A percentile compares a stretch with the other conserved stretches of the same genome.
Conservation (phyloP, 2,113 vertebrate genomes). For the Amphilophus citrinellus region DNA sequence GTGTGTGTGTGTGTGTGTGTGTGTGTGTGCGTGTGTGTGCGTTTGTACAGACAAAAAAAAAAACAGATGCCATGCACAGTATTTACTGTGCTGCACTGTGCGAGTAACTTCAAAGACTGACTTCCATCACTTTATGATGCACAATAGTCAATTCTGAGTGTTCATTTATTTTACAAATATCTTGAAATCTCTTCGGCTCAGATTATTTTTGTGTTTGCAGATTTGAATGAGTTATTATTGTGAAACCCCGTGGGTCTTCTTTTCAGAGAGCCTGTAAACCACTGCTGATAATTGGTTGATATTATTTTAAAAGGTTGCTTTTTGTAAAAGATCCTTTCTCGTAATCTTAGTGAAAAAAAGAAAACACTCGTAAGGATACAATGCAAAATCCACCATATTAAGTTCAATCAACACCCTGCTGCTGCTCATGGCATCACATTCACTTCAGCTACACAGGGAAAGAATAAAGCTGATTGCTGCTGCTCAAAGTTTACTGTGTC, state of each 20-base stretch:
- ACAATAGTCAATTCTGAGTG: neutral
- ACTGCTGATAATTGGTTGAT: constrained; percentile 6
- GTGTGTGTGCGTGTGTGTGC: no score
- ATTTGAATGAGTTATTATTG: neutral
- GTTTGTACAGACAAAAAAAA: no score
- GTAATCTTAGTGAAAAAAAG: neutral
- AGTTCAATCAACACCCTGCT: constrained; percentile 51
- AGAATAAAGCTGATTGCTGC: constrained; percentile 61
- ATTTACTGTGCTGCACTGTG: neutral
- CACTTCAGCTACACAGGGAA: neutral
- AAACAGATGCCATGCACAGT: neutral
- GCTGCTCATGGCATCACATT: constrained; percentile 14
- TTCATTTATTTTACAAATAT: neutral
- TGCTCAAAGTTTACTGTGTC: constrained; percentile 21
- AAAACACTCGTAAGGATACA: neutral
- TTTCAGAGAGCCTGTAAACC: constrained; percentile 4
- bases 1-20: no score
- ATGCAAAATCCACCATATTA: constrained; percentile 27
- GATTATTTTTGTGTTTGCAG: neutral
- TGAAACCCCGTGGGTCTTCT: constrained; percentile 7
- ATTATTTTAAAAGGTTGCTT: constrained; percentile 27
- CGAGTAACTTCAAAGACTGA: neutral
- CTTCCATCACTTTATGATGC: neutral
- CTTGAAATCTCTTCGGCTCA: neutral
- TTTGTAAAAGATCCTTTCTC: constrained; percentile 12